Evolutionary conservation across 2,113 vertebrate genomes (phyloP).

Genomic region (Oreamnos americanus): DNA sequence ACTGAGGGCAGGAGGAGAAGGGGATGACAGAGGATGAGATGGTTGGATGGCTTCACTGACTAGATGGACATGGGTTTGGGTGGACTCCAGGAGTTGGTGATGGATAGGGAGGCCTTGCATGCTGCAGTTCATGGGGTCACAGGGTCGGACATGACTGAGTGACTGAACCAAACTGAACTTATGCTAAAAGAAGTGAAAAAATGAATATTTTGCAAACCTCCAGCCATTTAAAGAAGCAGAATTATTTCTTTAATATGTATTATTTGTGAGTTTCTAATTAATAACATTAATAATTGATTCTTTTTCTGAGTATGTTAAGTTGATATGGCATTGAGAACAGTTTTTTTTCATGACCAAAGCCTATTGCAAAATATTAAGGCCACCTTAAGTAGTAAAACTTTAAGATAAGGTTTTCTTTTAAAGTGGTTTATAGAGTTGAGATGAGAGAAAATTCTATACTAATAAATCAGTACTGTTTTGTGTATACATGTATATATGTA

Average conservation of each 20-base stretch:
- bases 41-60: too few species aligned
- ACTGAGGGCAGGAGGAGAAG: too few species aligned
- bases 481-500: not conserved
- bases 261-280: not conserved
- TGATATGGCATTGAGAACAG: not conserved
- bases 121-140: too few species aligned
- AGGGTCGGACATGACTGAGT: too few species aligned
- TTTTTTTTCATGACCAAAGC: not conserved
- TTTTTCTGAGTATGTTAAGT: not conserved
- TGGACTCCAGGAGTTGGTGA: accelerated
- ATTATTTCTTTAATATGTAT: not conserved
- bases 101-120: too few species aligned
- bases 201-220: not conserved
- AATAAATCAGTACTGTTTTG: not conserved
- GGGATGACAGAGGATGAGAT: too few species aligned
- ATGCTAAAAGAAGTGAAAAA: slow-evolving; percentile 3
- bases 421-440: not conserved
- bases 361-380: not conserved
- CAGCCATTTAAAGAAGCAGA: not conserved
- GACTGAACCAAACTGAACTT: too few species aligned
- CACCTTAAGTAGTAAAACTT: slow-evolving; percentile 23
- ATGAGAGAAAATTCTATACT: not conserved
- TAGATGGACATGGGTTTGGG: too few species aligned
- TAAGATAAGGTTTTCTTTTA: slow-evolving; percentile 23
- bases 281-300: not conserved